These are phyloP conservation scores for Trochalopteron elliotii DNA, from an alignment of 2,113 vertebrate genomes.

Conservation along the genomic window DNA sequence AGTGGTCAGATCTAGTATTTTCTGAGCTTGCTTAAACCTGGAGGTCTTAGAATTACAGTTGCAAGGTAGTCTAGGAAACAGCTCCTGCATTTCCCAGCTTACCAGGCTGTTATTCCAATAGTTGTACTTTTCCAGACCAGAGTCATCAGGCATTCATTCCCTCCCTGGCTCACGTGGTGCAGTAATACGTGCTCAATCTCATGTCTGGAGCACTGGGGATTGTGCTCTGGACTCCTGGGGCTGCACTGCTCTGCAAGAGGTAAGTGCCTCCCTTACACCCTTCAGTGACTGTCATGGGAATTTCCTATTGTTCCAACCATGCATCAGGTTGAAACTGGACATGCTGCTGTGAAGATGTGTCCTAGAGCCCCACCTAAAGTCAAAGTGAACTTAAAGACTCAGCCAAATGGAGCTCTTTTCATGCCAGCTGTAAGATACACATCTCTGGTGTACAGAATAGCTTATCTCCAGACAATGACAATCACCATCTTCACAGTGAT, in stretches of 20 bases:
- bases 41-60: not conserved
- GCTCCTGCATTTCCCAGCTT: not conserved
- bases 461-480: not conserved
- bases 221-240: not conserved
- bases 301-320: not conserved
- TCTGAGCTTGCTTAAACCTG: not conserved
- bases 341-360: not conserved
- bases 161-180: not conserved
- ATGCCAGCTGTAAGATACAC: not conserved
- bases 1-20: not conserved
- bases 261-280: not conserved
- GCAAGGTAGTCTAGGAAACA: not conserved
- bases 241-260: not conserved
- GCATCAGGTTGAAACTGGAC: not conserved
- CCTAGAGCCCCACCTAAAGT: not conserved
- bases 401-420: not conserved
- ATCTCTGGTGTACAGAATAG: not conserved
- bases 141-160: not conserved
- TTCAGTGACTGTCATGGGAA: not conserved
- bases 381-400: not conserved
- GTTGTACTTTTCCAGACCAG: constrained; percentile 31
- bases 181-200: not conserved
- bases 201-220: not conserved
- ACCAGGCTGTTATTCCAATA: not conserved
- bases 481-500: not conserved